phyloP scores from a whole-genome alignment of 2,888 invertebrate species.

The Icerya purchasi region DNA sequence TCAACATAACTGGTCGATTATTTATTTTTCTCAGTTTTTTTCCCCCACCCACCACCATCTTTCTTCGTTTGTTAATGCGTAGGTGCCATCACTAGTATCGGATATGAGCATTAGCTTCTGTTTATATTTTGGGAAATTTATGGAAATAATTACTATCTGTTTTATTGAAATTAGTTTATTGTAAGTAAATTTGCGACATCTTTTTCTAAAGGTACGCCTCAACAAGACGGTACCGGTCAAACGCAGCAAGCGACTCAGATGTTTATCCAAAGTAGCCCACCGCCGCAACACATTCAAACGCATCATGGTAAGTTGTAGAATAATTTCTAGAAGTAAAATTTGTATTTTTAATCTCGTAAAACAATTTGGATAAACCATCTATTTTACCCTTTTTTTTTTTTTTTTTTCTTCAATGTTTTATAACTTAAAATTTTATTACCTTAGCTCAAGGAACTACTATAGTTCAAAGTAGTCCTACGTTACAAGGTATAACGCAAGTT shows the following conservation, averaged over 20 bases:
- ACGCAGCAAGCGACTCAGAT: slow-evolving; percentile 30
- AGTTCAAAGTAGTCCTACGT: slow-evolving; percentile 14
- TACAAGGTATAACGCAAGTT: slow-evolving; percentile 16
- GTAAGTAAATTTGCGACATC: not conserved
- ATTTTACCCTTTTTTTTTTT: slow-evolving; percentile 1
- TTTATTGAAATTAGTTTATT: not conserved
- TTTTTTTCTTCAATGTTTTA: not conserved
- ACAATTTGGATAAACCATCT: not conserved
- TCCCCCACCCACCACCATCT: no score
- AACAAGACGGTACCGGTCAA: slow-evolving; percentile 36
- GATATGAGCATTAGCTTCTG: not conserved
- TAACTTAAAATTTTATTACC: not conserved
- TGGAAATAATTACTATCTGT: not conserved
- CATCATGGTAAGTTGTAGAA: slow-evolving; percentile 38
- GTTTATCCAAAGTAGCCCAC: slow-evolving; percentile 63
- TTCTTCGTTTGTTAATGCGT: no score
- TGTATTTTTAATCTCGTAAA: no score
- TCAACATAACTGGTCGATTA: no score
- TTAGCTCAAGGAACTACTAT: slow-evolving; percentile 14
- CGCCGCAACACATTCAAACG: slow-evolving; percentile 41
- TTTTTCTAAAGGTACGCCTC: slow-evolving; percentile 24
- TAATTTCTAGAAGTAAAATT: not conserved
- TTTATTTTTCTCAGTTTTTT: no score
- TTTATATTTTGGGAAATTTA: not conserved
- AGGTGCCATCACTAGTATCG: no score